Conservation (phyloP, 2,888 invertebrate species). For the Agrypnus murinus region DNA sequence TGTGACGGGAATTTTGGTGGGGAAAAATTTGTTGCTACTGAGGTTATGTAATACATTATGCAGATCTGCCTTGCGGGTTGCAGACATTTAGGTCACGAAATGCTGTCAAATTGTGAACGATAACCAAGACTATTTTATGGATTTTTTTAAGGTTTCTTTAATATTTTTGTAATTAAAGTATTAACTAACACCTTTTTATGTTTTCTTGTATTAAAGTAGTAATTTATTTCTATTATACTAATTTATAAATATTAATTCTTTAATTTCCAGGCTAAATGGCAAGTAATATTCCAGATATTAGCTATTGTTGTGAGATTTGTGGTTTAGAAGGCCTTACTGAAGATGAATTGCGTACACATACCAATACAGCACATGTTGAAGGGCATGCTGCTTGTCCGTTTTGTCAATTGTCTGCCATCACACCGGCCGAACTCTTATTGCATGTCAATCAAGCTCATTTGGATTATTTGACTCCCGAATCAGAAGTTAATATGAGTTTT, state of each 20-base stretch:
- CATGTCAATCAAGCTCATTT: conserved; percentile 91
- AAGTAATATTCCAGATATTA: conserved; percentile 75
- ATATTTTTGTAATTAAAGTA: conserved; percentile 26
- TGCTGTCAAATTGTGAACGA: conserved; percentile 44
- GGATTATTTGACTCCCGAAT: conserved; percentile 87
- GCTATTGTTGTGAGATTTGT: conserved; percentile 87
- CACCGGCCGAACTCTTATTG: conserved; percentile 82
- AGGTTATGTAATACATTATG: conserved; percentile 47
- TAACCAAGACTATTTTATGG: conserved; percentile 43
- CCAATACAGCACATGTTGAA: conserved; percentile 85
- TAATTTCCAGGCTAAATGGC: conserved; percentile 66
- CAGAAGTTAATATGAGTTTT: conserved; percentile 82
- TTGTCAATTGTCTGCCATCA: conserved; percentile 84
- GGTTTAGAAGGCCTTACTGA: conserved; percentile 87
- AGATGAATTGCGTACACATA: conserved; percentile 86
- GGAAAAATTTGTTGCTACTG: conserved; percentile 26
- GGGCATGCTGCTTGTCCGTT: conserved; percentile 88
- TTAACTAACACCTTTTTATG: background rate
- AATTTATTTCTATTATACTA: background rate
- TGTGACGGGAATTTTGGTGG: conserved; percentile 44
- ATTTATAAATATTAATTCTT: conserved; percentile 26
- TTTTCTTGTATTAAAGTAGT: conserved; percentile 2
- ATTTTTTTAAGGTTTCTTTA: conserved; percentile 42
- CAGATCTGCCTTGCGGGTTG: conserved; percentile 53
- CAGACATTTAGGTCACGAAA: conserved; percentile 48